These are phyloP conservation scores for Actinemys pallida DNA, from an alignment of 2,113 vertebrate genomes.

Conservation along the genomic window DNA sequence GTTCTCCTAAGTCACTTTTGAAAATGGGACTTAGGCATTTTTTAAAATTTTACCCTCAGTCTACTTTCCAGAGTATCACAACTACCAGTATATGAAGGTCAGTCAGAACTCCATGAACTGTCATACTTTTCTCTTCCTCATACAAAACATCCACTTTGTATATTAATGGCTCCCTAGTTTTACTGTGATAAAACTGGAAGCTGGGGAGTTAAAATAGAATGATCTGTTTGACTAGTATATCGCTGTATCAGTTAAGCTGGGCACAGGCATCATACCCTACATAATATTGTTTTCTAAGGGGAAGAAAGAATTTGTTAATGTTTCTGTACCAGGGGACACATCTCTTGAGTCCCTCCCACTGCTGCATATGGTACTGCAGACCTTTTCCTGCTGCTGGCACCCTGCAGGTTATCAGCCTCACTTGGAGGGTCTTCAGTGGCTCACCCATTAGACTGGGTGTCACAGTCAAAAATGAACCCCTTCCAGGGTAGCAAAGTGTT, in stretches of 20 bases:
- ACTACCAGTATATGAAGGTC: not conserved
- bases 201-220: not conserved
- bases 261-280: not conserved
- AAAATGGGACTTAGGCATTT: not conserved
- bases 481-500: not conserved
- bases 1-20: not conserved
- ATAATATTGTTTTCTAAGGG: not conserved
- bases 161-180: not conserved
- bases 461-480: not conserved
- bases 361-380: not conserved
- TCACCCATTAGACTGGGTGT: not conserved
- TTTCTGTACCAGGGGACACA: not conserved
- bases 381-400: not conserved
- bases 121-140: not conserved
- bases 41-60: not conserved
- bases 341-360: not conserved
- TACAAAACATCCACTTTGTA: not conserved
- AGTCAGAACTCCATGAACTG: not conserved
- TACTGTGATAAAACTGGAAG: not conserved
- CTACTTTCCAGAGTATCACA: not conserved
- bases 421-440: not conserved
- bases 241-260: not conserved
- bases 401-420: not conserved
- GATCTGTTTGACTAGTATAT: not conserved
- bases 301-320: not conserved